Evolutionary conservation across 1,140 invertebrate species (phyloP).

Genomic region (Drosophila fuyamai): DNA sequence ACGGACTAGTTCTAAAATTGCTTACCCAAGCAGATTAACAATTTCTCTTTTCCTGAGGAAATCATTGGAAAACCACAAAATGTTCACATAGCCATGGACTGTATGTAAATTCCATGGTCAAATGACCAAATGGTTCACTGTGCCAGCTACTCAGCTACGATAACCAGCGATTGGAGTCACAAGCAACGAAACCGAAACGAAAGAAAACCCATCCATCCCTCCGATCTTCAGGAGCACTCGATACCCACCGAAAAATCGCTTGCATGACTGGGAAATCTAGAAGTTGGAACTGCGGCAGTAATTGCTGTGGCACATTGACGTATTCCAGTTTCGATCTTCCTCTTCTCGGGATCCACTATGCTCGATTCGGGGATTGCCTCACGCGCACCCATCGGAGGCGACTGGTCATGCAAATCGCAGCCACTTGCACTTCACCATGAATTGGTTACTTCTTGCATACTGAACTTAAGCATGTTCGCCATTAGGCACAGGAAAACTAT

Average conservation of each 20-base stretch:
- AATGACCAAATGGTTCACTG: constrained; percentile 73
- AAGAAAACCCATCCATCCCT: constrained; percentile 23
- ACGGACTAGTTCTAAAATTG: background rate
- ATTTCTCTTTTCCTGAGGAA: constrained; percentile 9
- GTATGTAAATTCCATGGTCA: constrained; percentile 76
- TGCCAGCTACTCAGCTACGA: constrained; percentile 43
- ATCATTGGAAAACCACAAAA: constrained; percentile 41
- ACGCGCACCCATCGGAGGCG: constrained; percentile 62
- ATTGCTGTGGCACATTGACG: constrained; percentile 44
- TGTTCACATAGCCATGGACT: background rate
- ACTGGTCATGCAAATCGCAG: constrained; percentile 76
- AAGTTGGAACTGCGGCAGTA: constrained; percentile 35
- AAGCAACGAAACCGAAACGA: constrained; percentile 13
- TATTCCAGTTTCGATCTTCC: constrained; percentile 67
- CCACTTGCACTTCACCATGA: constrained; percentile 53
- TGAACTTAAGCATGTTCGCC: constrained; percentile 48
- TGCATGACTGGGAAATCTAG: constrained; percentile 52
- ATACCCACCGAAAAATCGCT: constrained; percentile 53
- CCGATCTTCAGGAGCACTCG: constrained; percentile 11
- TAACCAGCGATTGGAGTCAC: constrained; percentile 16
- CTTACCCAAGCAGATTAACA: background rate
- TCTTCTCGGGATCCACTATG: constrained; percentile 28
- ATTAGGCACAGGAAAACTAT: background rate
- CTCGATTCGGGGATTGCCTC: constrained; percentile 49
- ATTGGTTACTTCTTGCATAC: constrained; percentile 21